A percentile compares a stretch with the other conserved stretches of the same genome.
phyloP scores from a whole-genome alignment of 2,888 invertebrate species.

The Cheilosia variabilis region DNA sequence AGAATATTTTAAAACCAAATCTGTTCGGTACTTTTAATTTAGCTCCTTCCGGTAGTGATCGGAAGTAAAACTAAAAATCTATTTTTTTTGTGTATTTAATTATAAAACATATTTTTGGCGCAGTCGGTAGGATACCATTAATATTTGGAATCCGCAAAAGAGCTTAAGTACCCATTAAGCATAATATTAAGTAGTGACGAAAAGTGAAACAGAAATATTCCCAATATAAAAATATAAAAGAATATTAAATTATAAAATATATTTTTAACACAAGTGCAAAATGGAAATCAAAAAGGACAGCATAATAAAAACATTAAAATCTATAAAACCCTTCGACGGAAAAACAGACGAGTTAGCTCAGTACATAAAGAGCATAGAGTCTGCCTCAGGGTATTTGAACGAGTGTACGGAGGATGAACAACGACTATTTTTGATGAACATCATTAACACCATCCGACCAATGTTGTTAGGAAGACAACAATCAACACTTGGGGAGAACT shows the following conservation, averaged over 20 bases:
- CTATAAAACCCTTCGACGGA: not conserved
- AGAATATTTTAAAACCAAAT: too few species aligned
- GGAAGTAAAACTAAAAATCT: too few species aligned
- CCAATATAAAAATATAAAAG: not conserved
- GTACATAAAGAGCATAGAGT: not conserved
- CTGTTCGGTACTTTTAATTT: too few species aligned
- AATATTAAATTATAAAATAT: too few species aligned
- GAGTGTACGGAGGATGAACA: not conserved
- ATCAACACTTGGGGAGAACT: slow-evolving; percentile 19
- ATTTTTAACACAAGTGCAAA: not conserved
- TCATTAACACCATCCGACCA: slow-evolving; percentile 5
- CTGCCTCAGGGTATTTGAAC: slow-evolving; percentile 3
- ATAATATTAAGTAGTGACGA: too few species aligned
- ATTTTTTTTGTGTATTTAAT: too few species aligned
- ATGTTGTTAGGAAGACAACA: not conserved
- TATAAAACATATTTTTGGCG: too few species aligned
- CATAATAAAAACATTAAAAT: not conserved
- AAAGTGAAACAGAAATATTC: not conserved
- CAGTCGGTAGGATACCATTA: too few species aligned
- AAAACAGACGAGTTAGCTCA: slow-evolving; percentile 1
- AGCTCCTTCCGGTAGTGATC: too few species aligned
- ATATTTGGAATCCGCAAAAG: too few species aligned
- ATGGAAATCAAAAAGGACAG: slow-evolving; percentile 6
- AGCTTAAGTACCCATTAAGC: too few species aligned
- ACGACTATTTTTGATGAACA: slow-evolving; percentile 12